phyloP scores from a whole-genome alignment of 2,113 vertebrate species.

The Ginglymostoma cirratum region DNA sequence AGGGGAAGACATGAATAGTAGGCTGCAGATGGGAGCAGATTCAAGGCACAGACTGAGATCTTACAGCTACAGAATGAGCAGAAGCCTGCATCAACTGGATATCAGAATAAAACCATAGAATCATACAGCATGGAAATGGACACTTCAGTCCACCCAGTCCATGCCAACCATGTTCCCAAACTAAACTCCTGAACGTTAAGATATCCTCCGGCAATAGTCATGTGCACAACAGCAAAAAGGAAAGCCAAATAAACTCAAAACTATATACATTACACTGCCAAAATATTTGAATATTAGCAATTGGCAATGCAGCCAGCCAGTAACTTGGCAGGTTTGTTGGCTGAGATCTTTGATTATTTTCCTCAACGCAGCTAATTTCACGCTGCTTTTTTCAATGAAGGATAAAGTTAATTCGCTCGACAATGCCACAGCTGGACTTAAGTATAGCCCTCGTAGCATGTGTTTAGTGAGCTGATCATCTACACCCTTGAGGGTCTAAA shows the following conservation, averaged over 20 bases:
- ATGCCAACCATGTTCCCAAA: background rate
- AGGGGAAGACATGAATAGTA: background rate
- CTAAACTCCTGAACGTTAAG: background rate
- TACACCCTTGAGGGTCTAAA: background rate
- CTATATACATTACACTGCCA: background rate
- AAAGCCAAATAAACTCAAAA: background rate
- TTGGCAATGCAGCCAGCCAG: background rate
- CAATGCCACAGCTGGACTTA: constrained; percentile 27
- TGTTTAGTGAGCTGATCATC: background rate
- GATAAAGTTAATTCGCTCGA: constrained; percentile 13
- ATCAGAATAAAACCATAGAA: background rate
- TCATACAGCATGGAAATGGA: too few species aligned
- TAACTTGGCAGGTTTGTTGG: background rate
- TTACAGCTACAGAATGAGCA: background rate
- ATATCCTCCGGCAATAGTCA: background rate
- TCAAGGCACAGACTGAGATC: background rate
- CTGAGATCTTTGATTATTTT: background rate
- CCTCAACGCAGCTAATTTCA: constrained; percentile 10
- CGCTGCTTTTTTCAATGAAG: constrained; percentile 26
- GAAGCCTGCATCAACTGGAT: background rate
- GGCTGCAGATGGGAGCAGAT: background rate
- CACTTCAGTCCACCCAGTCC: too few species aligned
- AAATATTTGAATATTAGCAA: background rate
- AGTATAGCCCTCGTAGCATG: constrained; percentile 6
- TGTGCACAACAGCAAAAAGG: background rate